Evolutionary conservation across 2,113 vertebrate genomes (phyloP).

Genomic region (Indicator maculatus): DNA sequence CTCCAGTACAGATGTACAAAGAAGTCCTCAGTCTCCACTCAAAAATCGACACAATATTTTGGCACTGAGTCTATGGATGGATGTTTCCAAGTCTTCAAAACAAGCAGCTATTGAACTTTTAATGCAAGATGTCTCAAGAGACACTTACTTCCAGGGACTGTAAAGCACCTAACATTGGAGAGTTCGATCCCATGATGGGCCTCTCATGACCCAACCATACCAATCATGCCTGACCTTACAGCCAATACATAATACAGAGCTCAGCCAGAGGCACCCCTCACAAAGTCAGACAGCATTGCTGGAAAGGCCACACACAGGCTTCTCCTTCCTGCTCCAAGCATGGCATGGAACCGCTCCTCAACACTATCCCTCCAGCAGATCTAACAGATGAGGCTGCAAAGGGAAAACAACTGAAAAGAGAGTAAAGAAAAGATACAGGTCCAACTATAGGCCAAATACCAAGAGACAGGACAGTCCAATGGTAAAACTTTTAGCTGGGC

Average conservation of each 20-base stretch:
- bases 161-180: not conserved
- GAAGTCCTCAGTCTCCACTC: not conserved
- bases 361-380: not conserved
- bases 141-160: not conserved
- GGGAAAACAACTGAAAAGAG: not conserved
- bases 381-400: not conserved
- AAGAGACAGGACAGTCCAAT: not conserved
- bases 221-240: not conserved
- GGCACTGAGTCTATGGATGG: not conserved
- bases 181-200: accelerated
- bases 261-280: not conserved
- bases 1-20: not conserved
- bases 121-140: not conserved
- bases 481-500: not conserved
- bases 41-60: not conserved
- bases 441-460: not conserved
- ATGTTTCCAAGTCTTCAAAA: not conserved
- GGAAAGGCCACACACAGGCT: not conserved
- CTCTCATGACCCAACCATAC: not conserved
- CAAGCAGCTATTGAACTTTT: not conserved
- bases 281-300: not conserved
- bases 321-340: not conserved
- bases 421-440: not conserved
- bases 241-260: accelerated
- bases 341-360: not conserved